These are phyloP conservation scores for Limenitis camilla DNA, from an alignment of 2,888 invertebrate species.

Conservation along the genomic window DNA sequence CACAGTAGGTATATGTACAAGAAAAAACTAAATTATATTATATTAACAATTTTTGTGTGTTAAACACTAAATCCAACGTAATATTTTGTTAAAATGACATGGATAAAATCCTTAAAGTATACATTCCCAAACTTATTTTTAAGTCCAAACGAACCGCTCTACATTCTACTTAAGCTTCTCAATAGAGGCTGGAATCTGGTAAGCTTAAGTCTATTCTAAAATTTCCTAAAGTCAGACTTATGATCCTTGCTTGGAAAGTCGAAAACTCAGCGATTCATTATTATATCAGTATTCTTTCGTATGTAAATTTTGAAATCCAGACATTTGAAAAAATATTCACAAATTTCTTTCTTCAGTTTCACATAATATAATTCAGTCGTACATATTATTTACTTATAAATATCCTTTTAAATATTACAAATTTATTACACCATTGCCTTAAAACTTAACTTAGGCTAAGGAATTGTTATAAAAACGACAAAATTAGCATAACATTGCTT, in stretches of 20 bases:
- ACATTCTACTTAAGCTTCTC: conserved; percentile 23
- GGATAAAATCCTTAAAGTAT: too few species aligned
- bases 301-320: too few species aligned
- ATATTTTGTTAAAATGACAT: too few species aligned
- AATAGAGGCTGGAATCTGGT: conserved; percentile 23
- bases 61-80: too few species aligned
- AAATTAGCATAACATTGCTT: background rate
- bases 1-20: too few species aligned
- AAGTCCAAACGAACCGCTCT: conserved; percentile 16
- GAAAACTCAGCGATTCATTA: background rate
- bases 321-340: too few species aligned
- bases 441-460: background rate
- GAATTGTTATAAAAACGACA: background rate
- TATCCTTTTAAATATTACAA: too few species aligned
- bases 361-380: too few species aligned
- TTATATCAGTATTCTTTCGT: background rate
- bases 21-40: too few species aligned
- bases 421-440: background rate
- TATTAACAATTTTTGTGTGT: too few species aligned
- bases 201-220: conserved; percentile 23
- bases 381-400: too few species aligned
- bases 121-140: conserved; percentile 12
- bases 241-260: conserved; percentile 16
- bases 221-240: conserved; percentile 19
- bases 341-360: too few species aligned